Evolutionary conservation across 2,113 vertebrate genomes (phyloP).

Genomic region (Saccopteryx leptura): DNA sequence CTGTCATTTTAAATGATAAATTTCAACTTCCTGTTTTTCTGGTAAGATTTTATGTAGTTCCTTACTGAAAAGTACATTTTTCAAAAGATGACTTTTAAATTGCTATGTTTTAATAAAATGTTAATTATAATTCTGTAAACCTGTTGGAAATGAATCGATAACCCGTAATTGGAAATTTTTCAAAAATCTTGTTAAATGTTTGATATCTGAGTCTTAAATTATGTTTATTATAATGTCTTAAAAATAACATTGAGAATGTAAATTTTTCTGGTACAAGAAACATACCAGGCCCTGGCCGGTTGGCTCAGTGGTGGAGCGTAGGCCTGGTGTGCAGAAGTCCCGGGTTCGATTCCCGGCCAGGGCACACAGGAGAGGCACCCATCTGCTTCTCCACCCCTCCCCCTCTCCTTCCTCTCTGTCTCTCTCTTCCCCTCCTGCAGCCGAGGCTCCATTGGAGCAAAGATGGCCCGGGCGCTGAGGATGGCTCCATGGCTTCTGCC

Average conservation of each 20-base stretch:
- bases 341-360: no score
- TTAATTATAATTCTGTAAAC: neutral
- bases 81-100: conserved; percentile 33
- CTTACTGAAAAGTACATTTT: neutral
- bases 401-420: no score
- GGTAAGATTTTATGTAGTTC: conserved; percentile 87
- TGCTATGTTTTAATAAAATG: neutral
- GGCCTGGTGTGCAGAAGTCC: no score
- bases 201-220: no score
- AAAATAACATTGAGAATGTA: neutral
- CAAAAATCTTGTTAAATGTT: neutral
- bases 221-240: neutral
- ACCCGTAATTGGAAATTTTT: neutral
- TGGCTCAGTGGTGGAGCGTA: no score
- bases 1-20: conserved; percentile 97
- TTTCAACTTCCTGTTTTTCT: conserved; percentile 98
- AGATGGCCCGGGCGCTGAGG: no score
- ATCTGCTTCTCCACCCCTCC: no score
- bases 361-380: no score
- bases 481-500: no score
- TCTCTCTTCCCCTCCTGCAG: no score
- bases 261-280: neutral
- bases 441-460: no score
- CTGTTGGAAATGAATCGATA: neutral
- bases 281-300: no score